Evolutionary conservation across 2,888 invertebrate species (phyloP).

Genomic region (Amblyjoppa fuscipennis): DNA sequence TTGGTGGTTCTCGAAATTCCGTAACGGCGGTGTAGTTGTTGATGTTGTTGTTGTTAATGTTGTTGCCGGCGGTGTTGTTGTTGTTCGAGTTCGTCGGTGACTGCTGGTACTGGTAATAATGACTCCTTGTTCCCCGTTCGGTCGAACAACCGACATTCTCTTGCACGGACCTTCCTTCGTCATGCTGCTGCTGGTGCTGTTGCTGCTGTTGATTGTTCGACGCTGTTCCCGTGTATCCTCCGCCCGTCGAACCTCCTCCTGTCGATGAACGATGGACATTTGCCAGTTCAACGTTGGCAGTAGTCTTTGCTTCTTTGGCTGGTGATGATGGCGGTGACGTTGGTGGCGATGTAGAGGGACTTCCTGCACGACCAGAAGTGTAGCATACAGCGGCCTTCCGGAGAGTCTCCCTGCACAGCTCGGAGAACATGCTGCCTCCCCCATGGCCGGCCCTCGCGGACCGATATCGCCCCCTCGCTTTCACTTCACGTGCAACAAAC

Average conservation of each 20-base stretch:
- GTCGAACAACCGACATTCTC: conserved; percentile 52
- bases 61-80: conserved; percentile 55
- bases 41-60: conserved; percentile 56
- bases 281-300: conserved; percentile 81
- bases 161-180: conserved; percentile 51
- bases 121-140: conserved; percentile 60
- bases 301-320: conserved; percentile 79
- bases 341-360: conserved; percentile 83
- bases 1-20: conserved; percentile 68
- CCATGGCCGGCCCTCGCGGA: conserved; percentile 82
- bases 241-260: conserved; percentile 28
- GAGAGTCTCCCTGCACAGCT: conserved; percentile 87
- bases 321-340: conserved; percentile 84
- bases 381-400: conserved; percentile 86
- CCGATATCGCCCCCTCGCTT: conserved; percentile 55
- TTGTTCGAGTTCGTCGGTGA: conserved; percentile 63
- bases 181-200: conserved; percentile 51
- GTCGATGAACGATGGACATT: conserved; percentile 76
- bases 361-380: conserved; percentile 83
- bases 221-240: conserved; percentile 51
- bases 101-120: conserved; percentile 56
- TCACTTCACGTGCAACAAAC: conserved; percentile 3
- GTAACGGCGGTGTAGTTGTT: conserved; percentile 59
- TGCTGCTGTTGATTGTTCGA: conserved; percentile 60
- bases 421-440: conserved; percentile 86